A percentile compares a stretch with the other conserved stretches of the same genome.
These are phyloP conservation scores for Hyperoplus immaculatus DNA, from an alignment of 2,797 vertebrate species.

Conservation along the genomic window DNA sequence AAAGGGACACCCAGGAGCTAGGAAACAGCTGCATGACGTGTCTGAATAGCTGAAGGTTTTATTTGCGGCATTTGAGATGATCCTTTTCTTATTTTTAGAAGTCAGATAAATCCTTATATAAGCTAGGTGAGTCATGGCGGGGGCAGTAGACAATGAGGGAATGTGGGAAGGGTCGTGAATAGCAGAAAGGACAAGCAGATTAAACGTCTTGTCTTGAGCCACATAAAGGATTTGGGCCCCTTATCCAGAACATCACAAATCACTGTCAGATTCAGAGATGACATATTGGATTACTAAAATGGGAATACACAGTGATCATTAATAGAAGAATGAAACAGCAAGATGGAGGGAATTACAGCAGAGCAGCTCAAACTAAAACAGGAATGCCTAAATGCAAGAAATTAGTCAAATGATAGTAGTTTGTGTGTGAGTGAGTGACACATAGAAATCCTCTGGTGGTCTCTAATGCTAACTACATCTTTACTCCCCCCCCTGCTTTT, in stretches of 20 bases:
- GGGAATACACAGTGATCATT: slow-evolving; percentile 5
- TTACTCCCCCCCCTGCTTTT: too few species aligned
- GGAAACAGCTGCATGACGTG: slow-evolving; percentile 75
- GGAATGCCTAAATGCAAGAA: not conserved
- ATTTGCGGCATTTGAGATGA: slow-evolving; percentile 76
- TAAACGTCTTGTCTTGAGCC: slow-evolving; percentile 43
- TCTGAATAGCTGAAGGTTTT: slow-evolving; percentile 62
- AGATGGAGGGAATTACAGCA: slow-evolving; percentile 1
- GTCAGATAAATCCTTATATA: slow-evolving; percentile 76
- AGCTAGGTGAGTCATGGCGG: slow-evolving; percentile 76
- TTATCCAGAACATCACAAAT: slow-evolving; percentile 37
- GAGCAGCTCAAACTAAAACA: not conserved
- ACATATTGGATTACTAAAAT: slow-evolving; percentile 8
- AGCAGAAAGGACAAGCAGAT: slow-evolving; percentile 48
- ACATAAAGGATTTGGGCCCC: slow-evolving; percentile 41
- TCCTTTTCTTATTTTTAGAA: slow-evolving; percentile 83
- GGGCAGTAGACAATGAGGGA: slow-evolving; percentile 67
- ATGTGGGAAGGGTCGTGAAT: slow-evolving; percentile 60
- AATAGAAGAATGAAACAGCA: slow-evolving; percentile 30
- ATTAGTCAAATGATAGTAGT: not conserved
- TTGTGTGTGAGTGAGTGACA: slow-evolving; percentile 20
- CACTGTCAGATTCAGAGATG: slow-evolving; percentile 24
- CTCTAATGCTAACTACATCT: not conserved
- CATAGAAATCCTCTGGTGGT: not conserved
- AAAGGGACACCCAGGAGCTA: slow-evolving; percentile 58